Evolutionary conservation across 2,113 vertebrate species (phyloP), one percentile per base, ranked within the genome.

Genomic region (Loxodonta africana): DNA sequence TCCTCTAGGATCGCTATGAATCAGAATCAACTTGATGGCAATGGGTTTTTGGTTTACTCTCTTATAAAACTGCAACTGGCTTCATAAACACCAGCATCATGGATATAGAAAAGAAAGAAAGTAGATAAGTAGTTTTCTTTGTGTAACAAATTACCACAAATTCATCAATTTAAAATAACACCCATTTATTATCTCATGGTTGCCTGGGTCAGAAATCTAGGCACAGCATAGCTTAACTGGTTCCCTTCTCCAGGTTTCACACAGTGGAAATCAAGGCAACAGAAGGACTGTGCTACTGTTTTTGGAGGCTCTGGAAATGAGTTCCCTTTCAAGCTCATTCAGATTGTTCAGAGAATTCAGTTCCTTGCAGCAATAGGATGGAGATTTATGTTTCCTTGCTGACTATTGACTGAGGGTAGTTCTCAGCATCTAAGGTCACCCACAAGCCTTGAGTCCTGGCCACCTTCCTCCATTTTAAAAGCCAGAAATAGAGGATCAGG

Each of bases 41-140:
- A 37, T 37, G 37, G 37, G 37, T 37, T 37, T 37, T 37, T 37
- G 37, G 37, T 37, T 37, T 48, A 2, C 33, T 80, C 21, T 88
- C n/a, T 18, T 87, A 33, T 8, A 30, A 30, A 76, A 81, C 65
- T 92, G 8, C 77, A 88, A 65, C 10, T 83, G 65, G 33, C 2
- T 88, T 95, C 5, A 78, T 10, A 94, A 90, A 85, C 88, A 63
- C 41, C 53, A 81, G 14, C 21, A 44, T n/a, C 69, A 83, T 11
- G 33, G 63, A 92, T 53, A 4, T 21, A 95, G 67, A 60, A 95
- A 78, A 37, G 44, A 48, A 91, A 51, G 15, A 48, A 28, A 73
- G 18, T 15, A 83, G 84, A 18, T 69, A 63, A 30, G 1, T 30
- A 12, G 53, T 84, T 28, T 86, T 20, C 46, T 60, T 6, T 33